phyloP scores from a whole-genome alignment of 1,140 invertebrate species.

The Phortica variegata region DNA sequence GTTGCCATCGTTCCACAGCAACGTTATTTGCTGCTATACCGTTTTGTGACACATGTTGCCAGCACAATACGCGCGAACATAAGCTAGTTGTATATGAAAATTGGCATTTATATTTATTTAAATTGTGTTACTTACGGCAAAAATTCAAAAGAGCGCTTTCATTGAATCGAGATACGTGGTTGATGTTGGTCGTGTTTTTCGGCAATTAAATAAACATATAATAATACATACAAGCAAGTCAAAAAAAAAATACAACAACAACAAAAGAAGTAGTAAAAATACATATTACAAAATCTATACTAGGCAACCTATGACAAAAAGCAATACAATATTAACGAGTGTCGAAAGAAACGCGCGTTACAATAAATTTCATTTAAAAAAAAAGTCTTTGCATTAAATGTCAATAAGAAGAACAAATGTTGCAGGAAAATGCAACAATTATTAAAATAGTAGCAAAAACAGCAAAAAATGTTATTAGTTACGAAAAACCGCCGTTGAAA shows the following conservation, averaged over 20 bases:
- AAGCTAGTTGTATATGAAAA: too few relatives aligned
- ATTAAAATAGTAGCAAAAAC: conserved; percentile 25
- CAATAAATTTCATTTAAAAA: neutral
- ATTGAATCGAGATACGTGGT: conserved; percentile 58
- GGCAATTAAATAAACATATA: conserved; percentile 32
- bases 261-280: neutral
- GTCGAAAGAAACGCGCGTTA: too few relatives aligned
- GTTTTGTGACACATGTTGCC: too few relatives aligned
- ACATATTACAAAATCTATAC: conserved; percentile 13
- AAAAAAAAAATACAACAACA: conserved; percentile 13
- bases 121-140: neutral
- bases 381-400: conserved; percentile 2
- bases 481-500: conserved; percentile 7
- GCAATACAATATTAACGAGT: conserved; percentile 6
- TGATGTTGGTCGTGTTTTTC: conserved; percentile 58
- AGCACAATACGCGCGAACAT: too few relatives aligned
- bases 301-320: conserved; percentile 14
- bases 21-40: too few relatives aligned
- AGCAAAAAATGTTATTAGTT: conserved; percentile 19
- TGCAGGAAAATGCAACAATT: conserved; percentile 14
- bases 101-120: neutral
- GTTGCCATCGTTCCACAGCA: too few relatives aligned
- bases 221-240: conserved; percentile 11
- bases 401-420: conserved; percentile 2
- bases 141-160: conserved; percentile 21